Conservation (phyloP, 1,140 invertebrate species). For the Manduca sexta region DNA sequence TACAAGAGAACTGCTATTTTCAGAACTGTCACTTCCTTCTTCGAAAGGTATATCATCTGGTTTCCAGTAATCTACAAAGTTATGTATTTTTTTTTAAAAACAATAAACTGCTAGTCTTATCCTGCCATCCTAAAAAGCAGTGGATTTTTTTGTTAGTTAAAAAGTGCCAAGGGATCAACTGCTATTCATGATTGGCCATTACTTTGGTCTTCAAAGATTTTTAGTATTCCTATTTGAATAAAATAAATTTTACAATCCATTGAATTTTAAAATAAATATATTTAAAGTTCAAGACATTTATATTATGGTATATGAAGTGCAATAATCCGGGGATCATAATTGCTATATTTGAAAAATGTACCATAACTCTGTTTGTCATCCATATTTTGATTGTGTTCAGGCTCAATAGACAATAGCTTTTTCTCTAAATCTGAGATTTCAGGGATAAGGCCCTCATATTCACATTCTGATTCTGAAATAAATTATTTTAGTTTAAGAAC, state of each 20-base stretch:
- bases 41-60: conserved; percentile 54
- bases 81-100: no score
- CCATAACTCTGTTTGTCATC: conserved; percentile 62
- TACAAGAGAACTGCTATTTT: conserved; percentile 59
- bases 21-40: conserved; percentile 62
- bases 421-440: conserved; percentile 51
- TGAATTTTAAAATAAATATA: no score
- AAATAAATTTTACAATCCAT: no score
- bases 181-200: no score
- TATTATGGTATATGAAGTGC: no score
- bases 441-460: conserved; percentile 57
- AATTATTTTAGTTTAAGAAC: no score
- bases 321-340: no score
- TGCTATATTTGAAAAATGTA: conserved; percentile 17
- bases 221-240: no score
- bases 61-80: conserved; percentile 57
- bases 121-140: no score
- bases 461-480: conserved; percentile 53
- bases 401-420: conserved; percentile 52
- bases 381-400: conserved; percentile 33
- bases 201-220: no score
- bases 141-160: neutral
- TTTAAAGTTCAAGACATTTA: no score
- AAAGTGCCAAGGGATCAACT: neutral
- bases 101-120: no score